Evolutionary conservation across 2,888 invertebrate genomes (phyloP).

Genomic region (Panzeria rudis): DNA sequence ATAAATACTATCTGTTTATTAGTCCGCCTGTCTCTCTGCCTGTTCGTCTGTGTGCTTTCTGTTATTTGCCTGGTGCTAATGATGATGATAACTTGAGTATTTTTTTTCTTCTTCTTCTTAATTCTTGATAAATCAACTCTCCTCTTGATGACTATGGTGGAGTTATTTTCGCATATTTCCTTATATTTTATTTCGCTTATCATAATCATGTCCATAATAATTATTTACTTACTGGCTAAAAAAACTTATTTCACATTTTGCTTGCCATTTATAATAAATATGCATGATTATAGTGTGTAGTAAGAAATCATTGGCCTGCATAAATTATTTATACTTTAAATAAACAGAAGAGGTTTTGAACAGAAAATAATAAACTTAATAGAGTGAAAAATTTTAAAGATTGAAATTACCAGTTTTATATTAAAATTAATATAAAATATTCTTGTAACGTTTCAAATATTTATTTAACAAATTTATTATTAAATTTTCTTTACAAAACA

Average conservation of each 20-base stretch:
- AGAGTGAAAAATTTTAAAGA: background rate
- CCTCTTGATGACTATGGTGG: background rate
- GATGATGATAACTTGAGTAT: slow-evolving; percentile 22
- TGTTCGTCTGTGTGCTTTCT: background rate
- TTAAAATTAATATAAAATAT: background rate
- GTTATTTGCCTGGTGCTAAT: slow-evolving; percentile 16
- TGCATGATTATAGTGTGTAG: background rate
- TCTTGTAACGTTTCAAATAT: background rate
- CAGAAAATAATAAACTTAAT: background rate
- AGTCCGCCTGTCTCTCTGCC: background rate
- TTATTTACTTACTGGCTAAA: slow-evolving; percentile 33
- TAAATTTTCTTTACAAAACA: background rate
- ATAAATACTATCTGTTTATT: slow-evolving; percentile 14
- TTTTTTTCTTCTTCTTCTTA: background rate
- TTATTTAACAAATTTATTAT: slow-evolving; percentile 6
- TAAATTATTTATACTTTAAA: slow-evolving; percentile 32
- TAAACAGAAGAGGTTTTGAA: background rate
- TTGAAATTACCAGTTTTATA: background rate
- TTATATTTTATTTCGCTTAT: slow-evolving; percentile 8
- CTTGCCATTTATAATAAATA: slow-evolving; percentile 4
- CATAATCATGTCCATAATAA: slow-evolving; percentile 31
- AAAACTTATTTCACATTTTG: slow-evolving; percentile 19
- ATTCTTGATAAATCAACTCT: slow-evolving; percentile 3
- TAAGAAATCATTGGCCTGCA: slow-evolving; percentile 4
- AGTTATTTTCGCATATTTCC: slow-evolving; percentile 8